Percentiles rank a stretch among this genome's conserved stretches.
Evolutionary conservation across 2,888 invertebrate genomes (phyloP).

Genomic region (Sarcophaga rosellei): DNA sequence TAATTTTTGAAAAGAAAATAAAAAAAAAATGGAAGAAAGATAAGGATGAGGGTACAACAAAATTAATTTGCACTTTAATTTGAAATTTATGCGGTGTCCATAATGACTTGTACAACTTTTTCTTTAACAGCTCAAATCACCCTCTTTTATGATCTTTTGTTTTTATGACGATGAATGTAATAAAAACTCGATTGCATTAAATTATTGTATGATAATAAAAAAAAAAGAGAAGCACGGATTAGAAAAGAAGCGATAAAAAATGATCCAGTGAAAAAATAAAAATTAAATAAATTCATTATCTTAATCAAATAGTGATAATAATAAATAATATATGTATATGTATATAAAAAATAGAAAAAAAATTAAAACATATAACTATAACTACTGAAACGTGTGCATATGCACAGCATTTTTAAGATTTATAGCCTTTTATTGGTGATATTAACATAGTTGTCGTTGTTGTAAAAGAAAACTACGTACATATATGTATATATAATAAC

Average conservation of each 20-base stretch:
- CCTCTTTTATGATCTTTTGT: too few relatives aligned
- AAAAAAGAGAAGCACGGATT: too few relatives aligned
- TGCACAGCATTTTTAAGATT: conserved; percentile 66
- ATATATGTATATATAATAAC: conserved; percentile 18
- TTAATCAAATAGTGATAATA: too few relatives aligned
- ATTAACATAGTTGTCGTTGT: conserved; percentile 16
- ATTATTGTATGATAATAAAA: too few relatives aligned
- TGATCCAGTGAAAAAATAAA: too few relatives aligned
- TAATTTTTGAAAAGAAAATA: too few relatives aligned
- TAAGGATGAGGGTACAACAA: neutral
- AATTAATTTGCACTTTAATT: conserved; percentile 32
- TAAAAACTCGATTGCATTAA: too few relatives aligned
- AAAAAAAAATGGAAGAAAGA: neutral
- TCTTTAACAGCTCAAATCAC: too few relatives aligned
- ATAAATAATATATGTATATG: neutral
- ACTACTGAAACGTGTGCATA: conserved; percentile 61
- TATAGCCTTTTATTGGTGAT: conserved; percentile 60
- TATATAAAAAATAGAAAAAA: neutral
- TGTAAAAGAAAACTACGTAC: neutral
- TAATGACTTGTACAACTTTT: conserved; percentile 50
- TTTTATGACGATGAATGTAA: too few relatives aligned
- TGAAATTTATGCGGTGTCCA: conserved; percentile 49
- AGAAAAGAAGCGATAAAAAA: too few relatives aligned
- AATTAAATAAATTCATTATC: too few relatives aligned
- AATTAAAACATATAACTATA: conserved; percentile 18